Evolutionary conservation across 2,888 invertebrate genomes (phyloP).

Genomic region (Morinoia aosen): DNA sequence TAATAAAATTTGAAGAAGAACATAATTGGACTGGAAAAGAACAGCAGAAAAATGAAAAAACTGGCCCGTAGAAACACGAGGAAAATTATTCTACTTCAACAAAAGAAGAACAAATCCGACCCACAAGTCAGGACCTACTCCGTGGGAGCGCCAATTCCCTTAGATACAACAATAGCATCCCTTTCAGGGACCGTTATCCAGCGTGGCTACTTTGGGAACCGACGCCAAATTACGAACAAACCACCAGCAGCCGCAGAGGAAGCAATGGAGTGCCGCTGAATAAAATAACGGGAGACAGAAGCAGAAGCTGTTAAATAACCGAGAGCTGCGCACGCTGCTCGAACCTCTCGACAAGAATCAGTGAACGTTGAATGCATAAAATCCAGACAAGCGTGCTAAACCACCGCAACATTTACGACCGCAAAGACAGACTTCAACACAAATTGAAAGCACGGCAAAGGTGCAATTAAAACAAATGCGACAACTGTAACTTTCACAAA

Average conservation of each 20-base stretch:
- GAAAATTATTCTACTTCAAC: too few relatives aligned
- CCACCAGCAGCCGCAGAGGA: not conserved
- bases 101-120: too few relatives aligned
- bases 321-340: not conserved
- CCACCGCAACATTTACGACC: not conserved
- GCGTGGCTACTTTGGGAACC: not conserved
- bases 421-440: not conserved
- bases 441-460: not conserved
- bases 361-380: not conserved
- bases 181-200: not conserved
- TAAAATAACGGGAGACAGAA: not conserved
- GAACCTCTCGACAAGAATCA: not conserved
- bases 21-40: too few relatives aligned
- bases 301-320: not conserved
- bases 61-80: too few relatives aligned
- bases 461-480: not conserved
- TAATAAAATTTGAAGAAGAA: too few relatives aligned
- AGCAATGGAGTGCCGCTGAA: not conserved
- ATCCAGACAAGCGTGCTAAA: not conserved
- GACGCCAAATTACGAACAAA: not conserved
- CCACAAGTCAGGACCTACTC: too few relatives aligned
- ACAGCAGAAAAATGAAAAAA: too few relatives aligned
- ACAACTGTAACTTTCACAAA: not conserved
- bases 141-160: too few relatives aligned
- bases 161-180: too few relatives aligned